A percentile compares a stretch with the other conserved stretches of the same genome.
Evolutionary conservation across 2,113 vertebrate genomes (phyloP).

Genomic region (Muntiacus muntjak): DNA sequence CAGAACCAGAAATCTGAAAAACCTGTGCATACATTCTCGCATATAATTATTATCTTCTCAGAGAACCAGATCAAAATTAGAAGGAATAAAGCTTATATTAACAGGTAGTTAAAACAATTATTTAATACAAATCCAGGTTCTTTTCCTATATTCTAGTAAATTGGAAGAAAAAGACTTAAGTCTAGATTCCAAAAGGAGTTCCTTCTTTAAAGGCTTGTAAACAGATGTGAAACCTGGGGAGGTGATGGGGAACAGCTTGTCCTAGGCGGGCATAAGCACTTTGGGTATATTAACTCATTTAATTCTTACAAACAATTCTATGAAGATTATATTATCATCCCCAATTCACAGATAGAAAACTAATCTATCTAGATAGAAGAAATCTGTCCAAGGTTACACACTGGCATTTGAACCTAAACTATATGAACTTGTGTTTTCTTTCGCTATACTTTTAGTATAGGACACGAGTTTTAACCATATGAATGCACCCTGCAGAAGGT

Average conservation of each 20-base stretch:
- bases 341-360: neutral
- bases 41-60: neutral
- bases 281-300: neutral
- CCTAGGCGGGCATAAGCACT: neutral
- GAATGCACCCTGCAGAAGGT: neutral
- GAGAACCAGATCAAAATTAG: neutral
- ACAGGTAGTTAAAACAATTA: neutral
- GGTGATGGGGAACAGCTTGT: neutral
- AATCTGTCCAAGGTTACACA: neutral
- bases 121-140: neutral
- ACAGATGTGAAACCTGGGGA: neutral
- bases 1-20: neutral
- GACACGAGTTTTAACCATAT: neutral
- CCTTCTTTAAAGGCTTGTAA: neutral
- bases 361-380: neutral
- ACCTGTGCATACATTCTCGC: neutral
- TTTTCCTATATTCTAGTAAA: neutral
- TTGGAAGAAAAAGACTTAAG: neutral
- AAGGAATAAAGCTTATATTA: neutral
- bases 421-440: neutral
- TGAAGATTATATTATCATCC: neutral
- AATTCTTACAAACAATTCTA: neutral
- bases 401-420: neutral
- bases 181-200: neutral
- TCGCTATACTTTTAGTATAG: neutral